Evolutionary conservation across 2,113 vertebrate species (phyloP).

Genomic region (Erythrolamprus reginae): DNA sequence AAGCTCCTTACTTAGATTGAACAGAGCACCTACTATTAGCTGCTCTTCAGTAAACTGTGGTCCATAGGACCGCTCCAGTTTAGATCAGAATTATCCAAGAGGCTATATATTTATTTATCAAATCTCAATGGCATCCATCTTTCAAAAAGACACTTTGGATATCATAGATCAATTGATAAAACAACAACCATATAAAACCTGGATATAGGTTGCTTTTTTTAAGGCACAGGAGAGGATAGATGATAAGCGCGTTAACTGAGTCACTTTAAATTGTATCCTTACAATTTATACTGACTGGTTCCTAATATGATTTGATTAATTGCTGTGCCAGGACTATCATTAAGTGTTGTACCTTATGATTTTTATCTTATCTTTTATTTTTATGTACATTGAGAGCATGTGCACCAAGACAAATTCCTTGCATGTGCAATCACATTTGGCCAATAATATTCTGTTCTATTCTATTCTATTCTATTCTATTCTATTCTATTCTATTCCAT

Average conservation of each 20-base stretch:
- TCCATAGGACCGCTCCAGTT: not conserved
- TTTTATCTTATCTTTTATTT: too few relatives aligned
- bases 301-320: too few relatives aligned
- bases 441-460: too few relatives aligned
- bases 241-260: not conserved
- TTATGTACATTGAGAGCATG: too few relatives aligned
- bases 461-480: too few relatives aligned
- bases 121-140: not conserved
- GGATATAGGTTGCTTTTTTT: not conserved
- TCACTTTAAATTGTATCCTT: not conserved
- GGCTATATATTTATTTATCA: not conserved
- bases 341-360: too few relatives aligned
- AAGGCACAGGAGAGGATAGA: not conserved
- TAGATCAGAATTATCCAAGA: conserved; percentile 10
- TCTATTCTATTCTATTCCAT: too few relatives aligned
- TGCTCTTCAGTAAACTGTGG: not conserved
- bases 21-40: not conserved
- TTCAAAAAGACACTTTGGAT: not conserved
- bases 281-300: too few relatives aligned
- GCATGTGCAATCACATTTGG: too few relatives aligned
- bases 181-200: not conserved
- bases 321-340: too few relatives aligned
- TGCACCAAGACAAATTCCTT: too few relatives aligned
- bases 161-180: not conserved
- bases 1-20: not conserved